These are phyloP conservation scores for Aphelenchoides avenae DNA, from an alignment of 1,140 invertebrate species.

Conservation along the genomic window DNA sequence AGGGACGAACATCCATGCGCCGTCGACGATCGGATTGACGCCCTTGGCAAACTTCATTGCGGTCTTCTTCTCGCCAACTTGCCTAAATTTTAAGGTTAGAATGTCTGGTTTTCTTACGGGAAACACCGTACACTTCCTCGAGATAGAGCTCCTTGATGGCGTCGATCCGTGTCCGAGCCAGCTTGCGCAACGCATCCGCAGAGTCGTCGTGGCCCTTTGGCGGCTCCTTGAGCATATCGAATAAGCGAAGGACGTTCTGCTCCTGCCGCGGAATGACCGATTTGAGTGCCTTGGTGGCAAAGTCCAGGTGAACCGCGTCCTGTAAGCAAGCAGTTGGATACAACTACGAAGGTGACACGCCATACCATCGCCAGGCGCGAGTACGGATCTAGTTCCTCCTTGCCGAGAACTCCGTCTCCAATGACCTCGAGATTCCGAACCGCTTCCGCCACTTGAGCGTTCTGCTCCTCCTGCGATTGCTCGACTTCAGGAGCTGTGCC, in stretches of 20 bases:
- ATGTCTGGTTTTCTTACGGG: neutral
- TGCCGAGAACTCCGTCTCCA: no score
- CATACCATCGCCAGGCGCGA: no score
- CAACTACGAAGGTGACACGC: no score
- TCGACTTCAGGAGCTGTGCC: no score
- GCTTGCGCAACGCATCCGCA: slow-evolving; percentile 21
- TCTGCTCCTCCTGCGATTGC: no score
- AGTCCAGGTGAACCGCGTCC: slow-evolving; percentile 42
- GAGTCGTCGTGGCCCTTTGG: neutral
- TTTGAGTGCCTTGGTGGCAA: slow-evolving; percentile 30
- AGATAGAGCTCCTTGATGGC: slow-evolving; percentile 38
- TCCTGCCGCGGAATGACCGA: slow-evolving; percentile 29
- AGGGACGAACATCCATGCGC: slow-evolving; percentile 36
- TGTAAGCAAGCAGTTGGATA: slow-evolving; percentile 11
- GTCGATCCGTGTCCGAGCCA: slow-evolving; percentile 19
- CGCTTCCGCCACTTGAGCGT: no score
- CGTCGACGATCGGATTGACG: slow-evolving; percentile 29
- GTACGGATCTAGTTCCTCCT: no score
- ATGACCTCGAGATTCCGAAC: no score
- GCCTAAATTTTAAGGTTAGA: slow-evolving; percentile 1
- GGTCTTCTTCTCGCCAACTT: slow-evolving; percentile 12
- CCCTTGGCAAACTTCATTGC: slow-evolving; percentile 21
- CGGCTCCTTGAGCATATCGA: slow-evolving; percentile 28
- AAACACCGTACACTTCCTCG: slow-evolving; percentile 36
- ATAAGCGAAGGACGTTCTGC: slow-evolving; percentile 33